phyloP scores from a whole-genome alignment of 2,888 invertebrate genomes.

The Epicampocera succincta region DNA sequence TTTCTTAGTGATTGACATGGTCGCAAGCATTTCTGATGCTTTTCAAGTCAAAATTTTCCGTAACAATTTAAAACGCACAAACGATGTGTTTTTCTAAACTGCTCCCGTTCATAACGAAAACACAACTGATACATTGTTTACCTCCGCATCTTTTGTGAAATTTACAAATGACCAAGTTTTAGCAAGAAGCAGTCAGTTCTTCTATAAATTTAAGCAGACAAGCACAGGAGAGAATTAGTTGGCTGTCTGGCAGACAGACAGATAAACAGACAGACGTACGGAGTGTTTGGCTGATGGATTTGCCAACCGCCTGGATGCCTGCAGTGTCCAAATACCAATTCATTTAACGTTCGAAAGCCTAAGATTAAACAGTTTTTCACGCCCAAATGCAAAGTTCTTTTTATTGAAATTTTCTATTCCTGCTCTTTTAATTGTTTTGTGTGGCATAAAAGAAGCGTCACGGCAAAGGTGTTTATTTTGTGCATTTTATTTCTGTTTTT shows the following conservation, averaged over 20 bases:
- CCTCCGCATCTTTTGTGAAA: conserved; percentile 63
- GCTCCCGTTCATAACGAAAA: conserved; percentile 76
- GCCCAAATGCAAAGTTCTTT: conserved; percentile 17
- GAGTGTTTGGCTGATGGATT: conserved; percentile 7
- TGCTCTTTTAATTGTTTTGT: conserved; percentile 33
- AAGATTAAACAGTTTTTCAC: conserved; percentile 36
- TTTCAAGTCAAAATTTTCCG: conserved; percentile 13
- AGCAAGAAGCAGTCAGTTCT: conserved; percentile 45
- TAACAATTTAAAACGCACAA: conserved; percentile 9
- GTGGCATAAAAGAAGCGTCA: conserved; percentile 52
- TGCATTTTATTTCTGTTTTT: conserved; percentile 24
- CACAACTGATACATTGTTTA: conserved; percentile 75
- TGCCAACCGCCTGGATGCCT: conserved; percentile 41
- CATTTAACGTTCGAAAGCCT: conserved; percentile 22
- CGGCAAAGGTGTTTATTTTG: conserved; percentile 38
- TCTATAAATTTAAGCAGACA: conserved; percentile 25
- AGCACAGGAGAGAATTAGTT: conserved; percentile 25
- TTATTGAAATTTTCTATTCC: conserved; percentile 18
- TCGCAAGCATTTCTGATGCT: background rate
- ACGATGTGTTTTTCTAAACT: conserved; percentile 71
- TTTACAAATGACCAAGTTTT: conserved; percentile 42
- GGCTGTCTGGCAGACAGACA: background rate
- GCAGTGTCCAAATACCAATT: conserved; percentile 49
- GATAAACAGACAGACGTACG: background rate
- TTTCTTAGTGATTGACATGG: conserved; percentile 1